Conservation (phyloP, 2,888 invertebrate genomes). For the Bursaphelenchus okinawaensis region DNA sequence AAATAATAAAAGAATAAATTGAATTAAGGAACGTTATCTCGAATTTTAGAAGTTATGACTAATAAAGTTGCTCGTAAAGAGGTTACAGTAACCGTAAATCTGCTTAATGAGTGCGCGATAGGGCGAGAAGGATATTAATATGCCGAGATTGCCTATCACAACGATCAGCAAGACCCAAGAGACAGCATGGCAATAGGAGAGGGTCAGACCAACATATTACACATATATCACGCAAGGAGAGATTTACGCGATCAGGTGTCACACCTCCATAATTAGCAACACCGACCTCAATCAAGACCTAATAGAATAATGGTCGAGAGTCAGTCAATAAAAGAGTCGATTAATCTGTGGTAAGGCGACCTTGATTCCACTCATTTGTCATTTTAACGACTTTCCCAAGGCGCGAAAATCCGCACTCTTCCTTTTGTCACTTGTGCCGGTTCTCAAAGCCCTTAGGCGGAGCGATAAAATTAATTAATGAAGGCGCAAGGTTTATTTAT, state of each 20-base stretch:
- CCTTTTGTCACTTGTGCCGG: not conserved
- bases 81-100: not conserved
- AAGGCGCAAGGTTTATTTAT: not conserved
- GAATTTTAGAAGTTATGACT: not conserved
- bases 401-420: not conserved
- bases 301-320: not conserved
- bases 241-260: not conserved
- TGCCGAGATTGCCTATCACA: too few species aligned
- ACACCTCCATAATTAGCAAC: not conserved
- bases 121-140: not conserved
- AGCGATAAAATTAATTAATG: not conserved
- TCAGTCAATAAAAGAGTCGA: not conserved
- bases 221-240: too few species aligned
- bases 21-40: not conserved
- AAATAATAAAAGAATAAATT: too few species aligned
- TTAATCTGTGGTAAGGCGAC: not conserved
- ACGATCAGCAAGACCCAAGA: too few species aligned
- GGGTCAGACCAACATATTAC: too few species aligned
- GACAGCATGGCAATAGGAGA: too few species aligned
- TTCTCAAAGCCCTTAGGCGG: not conserved
- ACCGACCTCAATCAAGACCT: not conserved
- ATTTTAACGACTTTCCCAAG: not conserved
- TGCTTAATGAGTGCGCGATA: not conserved
- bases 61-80: not conserved
- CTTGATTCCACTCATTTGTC: not conserved